These are phyloP conservation scores for Pristionchus pacificus DNA, from an alignment of 1,140 invertebrate genomes.

Conservation along the genomic window DNA sequence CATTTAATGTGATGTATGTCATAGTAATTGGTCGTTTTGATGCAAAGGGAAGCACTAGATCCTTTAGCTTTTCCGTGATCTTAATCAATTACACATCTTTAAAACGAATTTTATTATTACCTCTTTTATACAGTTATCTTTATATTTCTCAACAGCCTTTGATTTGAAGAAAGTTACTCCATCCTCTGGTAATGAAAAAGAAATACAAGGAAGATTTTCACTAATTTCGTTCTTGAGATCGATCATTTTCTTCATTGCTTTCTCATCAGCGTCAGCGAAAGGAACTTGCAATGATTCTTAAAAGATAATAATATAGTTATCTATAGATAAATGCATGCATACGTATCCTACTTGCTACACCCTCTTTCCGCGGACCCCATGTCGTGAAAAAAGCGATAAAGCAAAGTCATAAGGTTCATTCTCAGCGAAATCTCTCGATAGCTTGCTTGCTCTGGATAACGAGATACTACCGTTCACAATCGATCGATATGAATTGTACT, in stretches of 20 bases:
- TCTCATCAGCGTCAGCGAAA: neutral
- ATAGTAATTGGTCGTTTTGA: neutral
- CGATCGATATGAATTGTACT: too few species aligned
- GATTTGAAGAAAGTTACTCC: slow-evolving; percentile 13
- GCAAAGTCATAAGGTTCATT: too few species aligned
- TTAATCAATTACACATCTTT: neutral
- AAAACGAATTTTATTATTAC: neutral
- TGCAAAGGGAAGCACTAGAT: slow-evolving; percentile 5
- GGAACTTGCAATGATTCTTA: neutral
- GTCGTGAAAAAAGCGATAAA: too few species aligned
- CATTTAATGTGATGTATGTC: neutral
- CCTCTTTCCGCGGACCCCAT: too few species aligned
- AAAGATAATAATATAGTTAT: neutral
- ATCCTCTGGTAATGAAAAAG: slow-evolving; percentile 11
- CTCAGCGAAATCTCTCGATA: too few species aligned
- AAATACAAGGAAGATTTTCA: slow-evolving; percentile 7
- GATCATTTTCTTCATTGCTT: slow-evolving; percentile 1
- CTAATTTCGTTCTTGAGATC: slow-evolving; percentile 9
- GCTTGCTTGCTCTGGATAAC: too few species aligned
- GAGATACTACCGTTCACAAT: too few species aligned
- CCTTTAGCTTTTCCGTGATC: slow-evolving; percentile 20
- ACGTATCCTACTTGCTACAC: slow-evolving; percentile 1
- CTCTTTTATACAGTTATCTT: slow-evolving; percentile 19
- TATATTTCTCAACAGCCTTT: slow-evolving; percentile 14
- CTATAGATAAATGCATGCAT: neutral